A percentile compares a stretch with the other conserved stretches of the same genome.
Evolutionary conservation across 2,797 vertebrate species (phyloP).

Genomic region (Gallirallus australis): DNA sequence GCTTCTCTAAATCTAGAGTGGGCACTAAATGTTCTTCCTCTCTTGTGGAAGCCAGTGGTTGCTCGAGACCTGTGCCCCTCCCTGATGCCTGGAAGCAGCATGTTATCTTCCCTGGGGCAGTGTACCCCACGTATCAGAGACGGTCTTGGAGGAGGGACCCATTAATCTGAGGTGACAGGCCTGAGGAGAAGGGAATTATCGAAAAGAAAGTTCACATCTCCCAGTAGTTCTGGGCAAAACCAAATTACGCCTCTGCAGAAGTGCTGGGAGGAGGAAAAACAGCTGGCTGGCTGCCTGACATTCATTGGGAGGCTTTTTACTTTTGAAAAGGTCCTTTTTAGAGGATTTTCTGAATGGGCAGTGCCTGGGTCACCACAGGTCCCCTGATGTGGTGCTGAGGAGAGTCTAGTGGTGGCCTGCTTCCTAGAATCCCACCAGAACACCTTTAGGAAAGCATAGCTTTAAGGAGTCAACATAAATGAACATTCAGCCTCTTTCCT

Average conservation of each 20-base stretch:
- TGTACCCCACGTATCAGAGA: accelerated
- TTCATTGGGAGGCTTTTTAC: neutral
- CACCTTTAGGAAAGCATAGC: neutral
- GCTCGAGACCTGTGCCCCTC: neutral
- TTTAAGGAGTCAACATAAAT: neutral
- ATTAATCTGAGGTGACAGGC: neutral
- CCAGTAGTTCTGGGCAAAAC: neutral
- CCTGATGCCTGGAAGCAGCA: neutral
- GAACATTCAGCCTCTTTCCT: neutral
- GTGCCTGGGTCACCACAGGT: neutral
- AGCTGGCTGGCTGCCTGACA: neutral
- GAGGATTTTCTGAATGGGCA: neutral
- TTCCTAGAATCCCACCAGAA: neutral
- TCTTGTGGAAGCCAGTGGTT: neutral
- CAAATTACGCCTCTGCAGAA: neutral
- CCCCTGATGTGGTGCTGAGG: neutral
- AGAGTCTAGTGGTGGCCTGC: neutral
- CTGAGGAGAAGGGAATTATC: neutral
- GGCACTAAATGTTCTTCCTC: neutral
- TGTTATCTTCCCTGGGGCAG: neutral
- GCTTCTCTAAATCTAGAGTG: neutral
- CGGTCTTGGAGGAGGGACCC: neutral
- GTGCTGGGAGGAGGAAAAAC: neutral
- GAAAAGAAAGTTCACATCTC: neutral
- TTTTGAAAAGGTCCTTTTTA: neutral